These are phyloP conservation scores for Bombus sylvicola DNA, from an alignment of 1,140 invertebrate species.

Conservation along the genomic window DNA sequence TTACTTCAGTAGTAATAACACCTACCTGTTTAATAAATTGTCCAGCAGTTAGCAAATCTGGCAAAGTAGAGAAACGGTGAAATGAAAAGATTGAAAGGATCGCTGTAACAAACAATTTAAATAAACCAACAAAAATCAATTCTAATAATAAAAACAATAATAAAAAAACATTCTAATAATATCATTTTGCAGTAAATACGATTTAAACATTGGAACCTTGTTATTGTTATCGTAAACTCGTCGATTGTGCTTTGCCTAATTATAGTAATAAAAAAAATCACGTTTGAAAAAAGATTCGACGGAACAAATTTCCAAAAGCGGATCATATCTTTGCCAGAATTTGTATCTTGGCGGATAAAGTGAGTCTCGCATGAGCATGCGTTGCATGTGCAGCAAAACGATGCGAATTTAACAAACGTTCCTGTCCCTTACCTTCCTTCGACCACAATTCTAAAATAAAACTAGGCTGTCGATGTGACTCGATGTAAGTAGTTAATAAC, in stretches of 20 bases:
- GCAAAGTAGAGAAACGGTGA: neutral
- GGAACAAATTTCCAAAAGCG: neutral
- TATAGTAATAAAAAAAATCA: neutral
- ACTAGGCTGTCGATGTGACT: slow-evolving; percentile 35
- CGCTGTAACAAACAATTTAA: neutral
- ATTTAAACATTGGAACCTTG: too few relatives aligned
- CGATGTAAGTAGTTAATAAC: slow-evolving; percentile 72
- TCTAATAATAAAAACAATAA: too few relatives aligned
- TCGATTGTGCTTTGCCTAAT: neutral
- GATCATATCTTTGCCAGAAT: neutral
- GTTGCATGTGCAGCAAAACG: slow-evolving; percentile 64
- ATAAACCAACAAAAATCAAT: neutral
- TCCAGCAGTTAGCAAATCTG: neutral
- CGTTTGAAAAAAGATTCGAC: neutral
- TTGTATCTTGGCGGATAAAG: neutral
- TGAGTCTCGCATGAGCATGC: slow-evolving; percentile 80
- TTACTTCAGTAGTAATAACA: neutral
- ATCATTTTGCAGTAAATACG: neutral
- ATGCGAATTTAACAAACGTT: slow-evolving; percentile 19
- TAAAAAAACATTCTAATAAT: too few relatives aligned
- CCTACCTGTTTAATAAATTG: neutral
- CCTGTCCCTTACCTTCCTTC: neutral
- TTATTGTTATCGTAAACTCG: neutral
- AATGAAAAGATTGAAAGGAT: neutral
- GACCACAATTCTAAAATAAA: slow-evolving; percentile 31